Evolutionary conservation across 2,888 invertebrate genomes (phyloP).

Genomic region (Loripinus fragilis): DNA sequence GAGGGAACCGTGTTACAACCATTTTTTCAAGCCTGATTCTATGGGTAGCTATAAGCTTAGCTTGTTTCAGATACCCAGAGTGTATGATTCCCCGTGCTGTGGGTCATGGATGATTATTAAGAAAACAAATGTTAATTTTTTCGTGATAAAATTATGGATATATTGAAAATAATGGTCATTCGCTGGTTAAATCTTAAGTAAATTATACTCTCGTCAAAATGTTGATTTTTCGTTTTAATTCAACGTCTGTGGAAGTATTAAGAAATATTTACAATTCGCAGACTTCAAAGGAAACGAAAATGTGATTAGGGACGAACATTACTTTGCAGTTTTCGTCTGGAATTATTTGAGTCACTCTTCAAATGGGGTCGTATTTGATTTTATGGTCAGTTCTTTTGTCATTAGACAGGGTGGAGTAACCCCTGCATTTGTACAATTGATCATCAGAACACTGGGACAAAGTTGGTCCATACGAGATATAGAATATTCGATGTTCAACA

Average conservation of each 20-base stretch:
- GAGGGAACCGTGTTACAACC: too few relatives aligned
- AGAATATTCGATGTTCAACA: too few relatives aligned
- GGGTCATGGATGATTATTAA: background rate
- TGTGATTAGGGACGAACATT: background rate
- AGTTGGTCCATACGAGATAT: too few relatives aligned
- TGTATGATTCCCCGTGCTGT: too few relatives aligned
- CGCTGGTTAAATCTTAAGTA: background rate
- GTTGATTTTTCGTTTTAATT: conserved; percentile 8
- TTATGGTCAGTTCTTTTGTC: too few relatives aligned
- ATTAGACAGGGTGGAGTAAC: too few relatives aligned
- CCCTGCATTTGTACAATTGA: too few relatives aligned
- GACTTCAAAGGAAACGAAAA: background rate
- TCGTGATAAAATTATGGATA: background rate
- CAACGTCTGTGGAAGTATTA: background rate
- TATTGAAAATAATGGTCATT: background rate
- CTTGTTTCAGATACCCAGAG: too few relatives aligned
- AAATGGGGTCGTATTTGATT: too few relatives aligned
- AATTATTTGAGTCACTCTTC: background rate
- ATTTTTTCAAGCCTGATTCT: too few relatives aligned
- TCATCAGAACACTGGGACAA: too few relatives aligned
- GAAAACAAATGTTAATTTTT: background rate
- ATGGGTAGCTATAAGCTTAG: too few relatives aligned
- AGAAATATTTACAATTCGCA: background rate
- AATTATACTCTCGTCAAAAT: background rate
- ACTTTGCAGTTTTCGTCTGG: background rate